These are phyloP conservation scores for Scrobipalpa costella DNA, from an alignment of 2,888 invertebrate species.

Conservation along the genomic window DNA sequence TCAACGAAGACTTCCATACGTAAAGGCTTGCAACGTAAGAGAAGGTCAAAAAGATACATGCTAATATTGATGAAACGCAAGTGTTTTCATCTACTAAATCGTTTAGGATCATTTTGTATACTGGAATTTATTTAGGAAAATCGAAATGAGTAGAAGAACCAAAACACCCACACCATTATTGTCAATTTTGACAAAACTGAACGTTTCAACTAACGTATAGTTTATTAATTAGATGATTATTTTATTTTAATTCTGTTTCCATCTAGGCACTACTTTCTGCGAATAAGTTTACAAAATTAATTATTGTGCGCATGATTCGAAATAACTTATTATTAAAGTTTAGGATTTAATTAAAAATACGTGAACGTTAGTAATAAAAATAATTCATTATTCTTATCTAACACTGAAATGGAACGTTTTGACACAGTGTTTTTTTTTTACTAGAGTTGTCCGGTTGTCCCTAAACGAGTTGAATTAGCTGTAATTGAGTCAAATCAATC, in stretches of 20 bases:
- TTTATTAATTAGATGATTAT: not conserved
- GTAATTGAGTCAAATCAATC: too few species aligned
- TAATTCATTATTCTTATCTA: not conserved
- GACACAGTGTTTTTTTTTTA: not conserved
- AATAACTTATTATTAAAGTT: too few species aligned
- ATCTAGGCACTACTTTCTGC: too few species aligned
- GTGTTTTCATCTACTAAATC: conserved; percentile 50
- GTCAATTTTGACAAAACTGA: conserved; percentile 2
- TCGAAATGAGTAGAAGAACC: conserved; percentile 12
- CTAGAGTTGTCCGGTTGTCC: not conserved
- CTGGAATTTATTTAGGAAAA: not conserved
- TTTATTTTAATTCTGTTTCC: not conserved
- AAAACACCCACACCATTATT: conserved; percentile 22
- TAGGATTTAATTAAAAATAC: too few species aligned
- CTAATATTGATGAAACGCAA: conserved; percentile 83
- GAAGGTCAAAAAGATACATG: conserved; percentile 89
- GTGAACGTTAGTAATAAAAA: too few species aligned
- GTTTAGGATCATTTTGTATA: conserved; percentile 34
- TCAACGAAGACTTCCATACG: conserved; percentile 89
- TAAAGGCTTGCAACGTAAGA: conserved; percentile 94
- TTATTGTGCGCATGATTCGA: too few species aligned
- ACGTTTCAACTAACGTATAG: conserved; percentile 6
- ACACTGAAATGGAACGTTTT: not conserved
- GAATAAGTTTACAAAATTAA: too few species aligned
- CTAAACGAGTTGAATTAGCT: too few species aligned